phyloP scores from a whole-genome alignment of 2,797 vertebrate genomes.

The Helicolenus hilgendorfi region DNA sequence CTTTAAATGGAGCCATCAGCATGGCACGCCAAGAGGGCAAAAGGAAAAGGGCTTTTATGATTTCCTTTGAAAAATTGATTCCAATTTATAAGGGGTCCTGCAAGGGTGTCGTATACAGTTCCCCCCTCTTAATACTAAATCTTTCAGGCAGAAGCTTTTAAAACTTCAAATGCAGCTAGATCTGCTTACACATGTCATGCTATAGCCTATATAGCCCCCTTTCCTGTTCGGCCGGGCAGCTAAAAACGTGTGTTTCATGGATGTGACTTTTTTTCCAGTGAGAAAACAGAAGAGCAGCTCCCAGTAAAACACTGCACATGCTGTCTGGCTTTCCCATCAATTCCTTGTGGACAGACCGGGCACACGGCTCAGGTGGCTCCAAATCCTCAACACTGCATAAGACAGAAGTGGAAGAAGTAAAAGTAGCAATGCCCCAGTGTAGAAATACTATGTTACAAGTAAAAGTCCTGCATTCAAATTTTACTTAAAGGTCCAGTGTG shows the following conservation, averaged over 20 bases:
- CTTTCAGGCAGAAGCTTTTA: constrained; percentile 91
- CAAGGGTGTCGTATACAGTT: constrained; percentile 84
- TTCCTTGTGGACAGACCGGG: constrained; percentile 35
- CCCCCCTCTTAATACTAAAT: constrained; percentile 85
- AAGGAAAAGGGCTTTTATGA: constrained; percentile 79
- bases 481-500: background rate
- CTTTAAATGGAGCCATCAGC: constrained; percentile 84
- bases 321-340: constrained; percentile 87
- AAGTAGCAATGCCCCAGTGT: background rate
- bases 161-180: constrained; percentile 91
- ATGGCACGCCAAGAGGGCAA: constrained; percentile 62
- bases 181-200: constrained; percentile 90
- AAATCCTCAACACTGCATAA: background rate
- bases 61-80: constrained; percentile 90
- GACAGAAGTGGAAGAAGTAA: background rate
- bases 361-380: constrained; percentile 60
- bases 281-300: constrained; percentile 74
- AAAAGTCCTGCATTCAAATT: background rate
- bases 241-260: constrained; percentile 75
- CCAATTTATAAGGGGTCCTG: constrained; percentile 84
- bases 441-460: background rate
- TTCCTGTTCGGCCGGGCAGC: constrained; percentile 74
- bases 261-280: constrained; percentile 71
- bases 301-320: constrained; percentile 83
- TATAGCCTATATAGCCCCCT: constrained; percentile 82